Conservation (phyloP, 2,797 vertebrate genomes). For the Pampus argenteus region DNA sequence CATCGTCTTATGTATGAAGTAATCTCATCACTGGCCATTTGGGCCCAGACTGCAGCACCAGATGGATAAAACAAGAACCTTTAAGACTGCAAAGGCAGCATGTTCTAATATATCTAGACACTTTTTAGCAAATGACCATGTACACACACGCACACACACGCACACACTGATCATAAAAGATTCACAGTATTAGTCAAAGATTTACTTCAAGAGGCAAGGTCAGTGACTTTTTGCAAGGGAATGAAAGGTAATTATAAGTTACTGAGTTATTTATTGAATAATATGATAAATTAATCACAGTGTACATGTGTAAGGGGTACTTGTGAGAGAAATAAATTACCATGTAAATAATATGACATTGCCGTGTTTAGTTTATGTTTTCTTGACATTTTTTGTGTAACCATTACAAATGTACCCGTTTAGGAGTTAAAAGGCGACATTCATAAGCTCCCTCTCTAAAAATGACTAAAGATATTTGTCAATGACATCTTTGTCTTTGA, state of each 20-base stretch:
- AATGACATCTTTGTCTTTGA: too few relatives aligned
- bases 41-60: slow-evolving; percentile 65
- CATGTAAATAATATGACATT: background rate
- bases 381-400: background rate
- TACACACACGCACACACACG: slow-evolving; percentile 9
- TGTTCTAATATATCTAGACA: slow-evolving; percentile 43
- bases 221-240: background rate
- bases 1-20: slow-evolving; percentile 29
- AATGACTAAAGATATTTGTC: too few relatives aligned
- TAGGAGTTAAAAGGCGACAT: too few relatives aligned
- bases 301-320: slow-evolving; percentile 2
- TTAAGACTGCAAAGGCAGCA: slow-evolving; percentile 43
- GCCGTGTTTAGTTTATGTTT: background rate
- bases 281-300: slow-evolving; percentile 11
- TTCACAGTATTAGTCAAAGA: slow-evolving; percentile 11
- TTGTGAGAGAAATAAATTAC: background rate
- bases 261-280: slow-evolving; percentile 11
- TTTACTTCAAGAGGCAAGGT: slow-evolving; percentile 9
- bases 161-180: slow-evolving; percentile 14
- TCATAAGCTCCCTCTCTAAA: too few relatives aligned
- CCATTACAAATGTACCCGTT: background rate
- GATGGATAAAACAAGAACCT: slow-evolving; percentile 69
- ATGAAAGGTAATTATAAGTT: background rate
- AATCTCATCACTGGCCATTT: slow-evolving; percentile 53
- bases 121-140: slow-evolving; percentile 41